Base-by-base conservation (phyloP, 2,888 invertebrate species). In the Nephrotoma appendiculata region DNA sequence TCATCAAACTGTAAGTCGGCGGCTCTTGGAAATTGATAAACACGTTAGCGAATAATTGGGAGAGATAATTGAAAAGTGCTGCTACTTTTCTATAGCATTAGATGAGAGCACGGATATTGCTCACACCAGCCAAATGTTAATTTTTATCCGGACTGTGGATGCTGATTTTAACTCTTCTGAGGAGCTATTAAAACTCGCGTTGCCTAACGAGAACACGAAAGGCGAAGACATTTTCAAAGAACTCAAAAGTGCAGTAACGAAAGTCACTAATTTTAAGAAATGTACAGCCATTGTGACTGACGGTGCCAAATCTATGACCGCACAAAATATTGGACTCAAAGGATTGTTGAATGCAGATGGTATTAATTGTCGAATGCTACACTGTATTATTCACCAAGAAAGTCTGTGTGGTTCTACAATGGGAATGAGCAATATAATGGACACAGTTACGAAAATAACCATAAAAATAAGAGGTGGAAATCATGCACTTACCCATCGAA, bases 371-470 rank as follows among this genome's bases (percentile, higher is more conserved):
- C 87, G 86, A 84, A 86, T 84, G 86, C 57, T 88, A 41, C 88
- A 88, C 71, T 88, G 88, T 87, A 87, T 88, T 84, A 88, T 88
- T 87, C 87, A 88, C 83, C 87, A 57, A 57, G 57, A 57, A 57
- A 57, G 57, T 57, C 11, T 57, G 57, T 57, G 57, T 57, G 57
- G 57, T 5, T 57, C 11, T 57, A 71, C 7, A 71, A 71, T 71
- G 71, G 71, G n/a, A n/a, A n/a, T n/a, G n/a, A n/a, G n/a, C n/a
- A n/a, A n/a, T n/a, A n/a, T n/a, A n/a, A n/a, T n/a, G n/a, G n/a
- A n/a, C n/a, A n/a, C n/a, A n/a, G n/a, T n/a, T n/a, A n/a, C n/a
- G n/a, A n/a, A n/a, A n/a, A n/a, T n/a, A n/a, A n/a, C n/a, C n/a
- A n/a, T n/a, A n/a, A n/a, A n/a, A n/a, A n/a, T n/a, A n/a, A n/a